Conservation (phyloP, 2,888 invertebrate genomes). For the Brenthis hecate region DNA sequence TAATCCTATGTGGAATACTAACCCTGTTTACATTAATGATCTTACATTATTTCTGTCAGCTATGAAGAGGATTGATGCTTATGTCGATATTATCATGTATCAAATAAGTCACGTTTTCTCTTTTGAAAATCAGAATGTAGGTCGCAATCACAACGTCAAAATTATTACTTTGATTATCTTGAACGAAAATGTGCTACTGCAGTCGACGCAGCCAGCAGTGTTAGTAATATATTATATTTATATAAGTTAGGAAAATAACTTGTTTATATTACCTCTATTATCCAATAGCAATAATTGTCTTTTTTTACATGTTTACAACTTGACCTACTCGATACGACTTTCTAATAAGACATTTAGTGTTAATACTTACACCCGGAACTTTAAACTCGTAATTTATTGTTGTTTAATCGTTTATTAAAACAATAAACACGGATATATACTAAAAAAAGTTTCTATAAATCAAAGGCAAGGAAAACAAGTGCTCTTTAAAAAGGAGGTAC, state of each 20-base stretch:
- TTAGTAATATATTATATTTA: conserved; percentile 1
- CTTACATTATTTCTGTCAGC: conserved; percentile 50
- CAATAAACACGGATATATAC: conserved; percentile 8
- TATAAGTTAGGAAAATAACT: not conserved
- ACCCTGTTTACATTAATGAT: conserved; percentile 57
- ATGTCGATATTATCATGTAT: conserved; percentile 55
- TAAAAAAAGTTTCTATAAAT: conserved; percentile 21
- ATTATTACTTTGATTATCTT: conserved; percentile 61
- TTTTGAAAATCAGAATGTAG: conserved; percentile 58
- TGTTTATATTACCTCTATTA: not conserved
- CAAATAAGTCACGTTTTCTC: conserved; percentile 64
- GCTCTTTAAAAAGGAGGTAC: conserved; percentile 27
- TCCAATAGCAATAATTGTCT: not conserved
- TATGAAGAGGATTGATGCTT: conserved; percentile 58
- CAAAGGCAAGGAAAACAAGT: conserved; percentile 30
- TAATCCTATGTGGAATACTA: conserved; percentile 64
- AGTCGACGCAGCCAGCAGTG: conserved; percentile 26
- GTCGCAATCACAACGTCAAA: conserved; percentile 62
- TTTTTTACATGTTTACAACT: conserved; percentile 10
- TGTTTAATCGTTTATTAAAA: conserved; percentile 11
- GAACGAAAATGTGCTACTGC: conserved; percentile 49
- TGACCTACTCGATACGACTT: conserved; percentile 11
- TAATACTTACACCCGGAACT: conserved; percentile 14
- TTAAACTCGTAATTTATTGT: not conserved
- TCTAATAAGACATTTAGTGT: conserved; percentile 19